phyloP scores from a whole-genome alignment of 2,888 invertebrate species.

The Isotomurus palustris region DNA sequence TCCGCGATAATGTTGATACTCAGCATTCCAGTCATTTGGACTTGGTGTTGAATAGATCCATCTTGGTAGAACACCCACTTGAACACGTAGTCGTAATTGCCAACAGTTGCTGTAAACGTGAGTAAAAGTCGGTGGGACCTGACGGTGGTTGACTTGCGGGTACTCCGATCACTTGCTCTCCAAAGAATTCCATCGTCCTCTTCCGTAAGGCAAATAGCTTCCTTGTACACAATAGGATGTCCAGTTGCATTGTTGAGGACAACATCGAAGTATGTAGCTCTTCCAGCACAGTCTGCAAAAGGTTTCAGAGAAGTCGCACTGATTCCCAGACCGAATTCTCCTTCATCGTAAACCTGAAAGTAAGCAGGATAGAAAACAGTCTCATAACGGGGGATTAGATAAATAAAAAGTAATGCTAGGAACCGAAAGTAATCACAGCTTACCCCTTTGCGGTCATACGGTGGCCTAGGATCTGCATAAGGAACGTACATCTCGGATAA shows the following conservation, averaged over 20 bases:
- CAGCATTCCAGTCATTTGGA: constrained; percentile 22
- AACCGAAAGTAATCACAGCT: constrained; percentile 1
- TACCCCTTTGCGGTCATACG: not conserved
- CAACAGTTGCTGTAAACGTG: constrained; percentile 9
- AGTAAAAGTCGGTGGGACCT: constrained; percentile 20
- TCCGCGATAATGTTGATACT: constrained; percentile 10
- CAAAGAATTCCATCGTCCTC: constrained; percentile 35
- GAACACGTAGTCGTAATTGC: constrained; percentile 33
- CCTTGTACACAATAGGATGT: not conserved
- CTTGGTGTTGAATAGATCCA: constrained; percentile 22
- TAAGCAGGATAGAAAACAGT: not conserved
- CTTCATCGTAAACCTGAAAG: constrained; percentile 23
- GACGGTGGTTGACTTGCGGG: constrained; percentile 2
- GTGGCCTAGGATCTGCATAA: constrained; percentile 10
- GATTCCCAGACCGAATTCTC: constrained; percentile 25
- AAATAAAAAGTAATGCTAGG: constrained; percentile 5
- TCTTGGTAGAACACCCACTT: constrained; percentile 32
- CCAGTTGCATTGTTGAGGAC: constrained; percentile 22
- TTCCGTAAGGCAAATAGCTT: constrained; percentile 19
- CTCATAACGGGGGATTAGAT: not conserved
- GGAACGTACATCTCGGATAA: constrained; percentile 19
- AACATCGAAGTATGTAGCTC: constrained; percentile 15
- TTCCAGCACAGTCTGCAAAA: constrained; percentile 22
- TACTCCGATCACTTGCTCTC: constrained; percentile 23
- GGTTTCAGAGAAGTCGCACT: not conserved